Base-by-base conservation (phyloP, 2,113 vertebrate genomes). In the Collichthys lucidus region DNA sequence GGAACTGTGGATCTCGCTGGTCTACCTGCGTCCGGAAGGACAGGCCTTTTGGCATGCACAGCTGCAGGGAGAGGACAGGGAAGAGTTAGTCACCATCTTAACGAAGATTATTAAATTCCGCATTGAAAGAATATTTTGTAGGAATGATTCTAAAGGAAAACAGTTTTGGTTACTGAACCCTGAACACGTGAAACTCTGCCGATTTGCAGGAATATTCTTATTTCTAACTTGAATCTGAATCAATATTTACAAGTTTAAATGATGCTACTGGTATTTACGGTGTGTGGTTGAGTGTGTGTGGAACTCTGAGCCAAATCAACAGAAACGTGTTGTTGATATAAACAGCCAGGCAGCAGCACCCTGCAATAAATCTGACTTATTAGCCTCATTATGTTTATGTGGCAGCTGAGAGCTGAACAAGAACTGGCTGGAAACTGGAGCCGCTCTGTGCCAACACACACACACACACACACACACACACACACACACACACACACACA, bases 1-100 rank as follows among this genome's bases (percentile, higher is more conserved):
- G 97, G 90, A 98, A 98, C 88, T 95, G 94, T 0, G 97, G 96
- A 1, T 96, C 92, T 9, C 92, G 94, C 64, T 74, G 90, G 78
- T 98, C 97, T 0, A 91, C 84, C 47, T 98, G 97, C 0, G 97
- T 98, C 82, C 96, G 91, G 95, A 98, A 98, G 0, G 96, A 97
- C 4, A 98, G 95, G 68, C 97, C 97, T 92, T 97, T 96, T 22
- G 97, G 97, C 97, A 98, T 97, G 52, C 97, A 98, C 63, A 98
- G 89, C 97, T 98, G 89, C 2, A 75, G 70, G 68, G 55, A 44
- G 49, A 70, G n/a, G 17, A 53, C 14, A 26, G 47, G 44, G 12
- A 7, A 52, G 20, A 15, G 60, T 57, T 26, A 74, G 0, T 65
- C 68, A 72, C 11, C 44, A 44, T 11, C 5, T 61, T 50, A 55